phyloP scores from a whole-genome alignment of 2,113 vertebrate genomes.

The Morone saxatilis region DNA sequence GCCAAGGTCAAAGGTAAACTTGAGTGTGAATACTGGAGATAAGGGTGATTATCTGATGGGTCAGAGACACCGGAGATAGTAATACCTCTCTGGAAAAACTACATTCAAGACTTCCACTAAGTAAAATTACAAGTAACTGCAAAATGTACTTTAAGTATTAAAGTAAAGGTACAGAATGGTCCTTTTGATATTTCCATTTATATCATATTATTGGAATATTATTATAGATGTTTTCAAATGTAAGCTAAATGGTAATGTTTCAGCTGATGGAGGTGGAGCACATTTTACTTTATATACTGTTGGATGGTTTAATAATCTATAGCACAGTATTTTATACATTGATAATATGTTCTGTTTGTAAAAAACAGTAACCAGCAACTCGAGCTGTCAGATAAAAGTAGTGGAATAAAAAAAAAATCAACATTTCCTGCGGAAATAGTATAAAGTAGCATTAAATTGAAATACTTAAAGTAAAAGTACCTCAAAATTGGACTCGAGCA shows the following conservation, averaged over 20 bases:
- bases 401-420: not conserved
- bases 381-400: not conserved
- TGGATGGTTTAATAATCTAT: not conserved
- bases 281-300: no score
- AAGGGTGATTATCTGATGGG: not conserved
- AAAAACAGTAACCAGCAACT: not conserved
- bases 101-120: not conserved
- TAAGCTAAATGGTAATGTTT: not conserved
- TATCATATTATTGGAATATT: not conserved
- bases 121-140: no score
- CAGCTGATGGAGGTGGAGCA: not conserved
- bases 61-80: no score
- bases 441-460: not conserved
- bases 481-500: no score
- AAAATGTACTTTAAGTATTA: not conserved
- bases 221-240: not conserved
- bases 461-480: not conserved
- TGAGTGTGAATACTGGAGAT: not conserved
- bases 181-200: not conserved
- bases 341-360: no score
- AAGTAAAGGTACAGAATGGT: not conserved
- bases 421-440: no score
- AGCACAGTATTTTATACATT: not conserved
- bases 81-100: no score
- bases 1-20: slow-evolving; percentile 9